A percentile compares a stretch with the other conserved stretches of the same genome.
Conservation (phyloP, 2,888 invertebrate species). For the Meteorus cinctellus region DNA sequence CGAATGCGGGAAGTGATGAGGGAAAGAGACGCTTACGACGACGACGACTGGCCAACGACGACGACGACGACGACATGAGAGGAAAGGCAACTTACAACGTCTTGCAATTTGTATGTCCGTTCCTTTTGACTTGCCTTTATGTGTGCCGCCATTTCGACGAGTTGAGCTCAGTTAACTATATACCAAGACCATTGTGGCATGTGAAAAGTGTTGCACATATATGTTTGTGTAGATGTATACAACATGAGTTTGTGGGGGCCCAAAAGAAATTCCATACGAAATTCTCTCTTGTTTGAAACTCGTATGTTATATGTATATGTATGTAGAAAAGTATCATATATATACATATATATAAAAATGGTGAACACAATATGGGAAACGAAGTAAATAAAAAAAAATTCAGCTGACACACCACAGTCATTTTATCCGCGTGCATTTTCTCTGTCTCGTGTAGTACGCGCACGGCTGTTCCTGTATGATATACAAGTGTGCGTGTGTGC, state of each 20-base stretch:
- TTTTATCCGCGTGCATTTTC: constrained; percentile 1
- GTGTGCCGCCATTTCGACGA: constrained; percentile 16
- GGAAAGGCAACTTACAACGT: constrained; percentile 7
- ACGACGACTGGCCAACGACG: not conserved
- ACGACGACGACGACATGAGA: constrained; percentile 13
- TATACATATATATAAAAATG: constrained; percentile 27
- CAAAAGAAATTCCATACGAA: constrained; percentile 21
- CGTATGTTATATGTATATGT: constrained; percentile 8
- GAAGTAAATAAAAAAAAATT: constrained; percentile 21
- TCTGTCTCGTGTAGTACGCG: not conserved
- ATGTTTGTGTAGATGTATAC: constrained; percentile 39
- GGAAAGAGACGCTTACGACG: not conserved
- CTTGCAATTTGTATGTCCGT: constrained; percentile 22
- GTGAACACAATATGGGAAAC: constrained; percentile 45
- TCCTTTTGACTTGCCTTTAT: constrained; percentile 7
- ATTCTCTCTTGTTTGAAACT: constrained; percentile 18
- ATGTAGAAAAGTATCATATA: not conserved
- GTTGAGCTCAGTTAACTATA: constrained; percentile 7
- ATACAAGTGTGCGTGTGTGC: constrained; percentile 3
- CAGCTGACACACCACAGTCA: constrained; percentile 26
- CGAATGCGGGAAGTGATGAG: constrained; percentile 14
- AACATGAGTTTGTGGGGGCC: constrained; percentile 18
- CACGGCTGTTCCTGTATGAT: not conserved
- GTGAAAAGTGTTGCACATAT: constrained; percentile 38
- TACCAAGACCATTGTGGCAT: constrained; percentile 6